phyloP scores from a whole-genome alignment of 1,140 invertebrate species.

The Cydia amplana region DNA sequence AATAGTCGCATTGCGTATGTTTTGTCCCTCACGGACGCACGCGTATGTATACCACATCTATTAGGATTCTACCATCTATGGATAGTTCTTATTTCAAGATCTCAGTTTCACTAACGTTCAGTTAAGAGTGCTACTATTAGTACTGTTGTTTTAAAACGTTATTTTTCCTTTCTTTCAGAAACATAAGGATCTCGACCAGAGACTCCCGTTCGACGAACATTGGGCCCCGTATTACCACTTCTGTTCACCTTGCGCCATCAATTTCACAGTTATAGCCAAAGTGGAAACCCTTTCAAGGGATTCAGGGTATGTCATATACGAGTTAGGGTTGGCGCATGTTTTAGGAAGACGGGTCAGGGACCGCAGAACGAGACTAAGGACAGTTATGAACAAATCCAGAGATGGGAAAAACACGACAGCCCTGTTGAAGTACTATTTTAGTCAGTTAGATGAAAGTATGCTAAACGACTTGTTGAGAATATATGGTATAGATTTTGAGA shows the following conservation, averaged over 20 bases:
- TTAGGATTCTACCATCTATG: no score
- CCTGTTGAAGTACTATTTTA: constrained; percentile 82
- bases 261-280: constrained; percentile 83
- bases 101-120: no score
- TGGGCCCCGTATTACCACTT: constrained; percentile 87
- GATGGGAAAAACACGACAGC: constrained; percentile 78
- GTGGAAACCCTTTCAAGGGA: constrained; percentile 87
- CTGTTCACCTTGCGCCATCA: constrained; percentile 87
- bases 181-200: constrained; percentile 61
- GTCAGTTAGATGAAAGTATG: constrained; percentile 81
- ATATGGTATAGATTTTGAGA: constrained; percentile 87
- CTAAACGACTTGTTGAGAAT: constrained; percentile 84
- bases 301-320: constrained; percentile 83
- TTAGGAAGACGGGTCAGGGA: constrained; percentile 78
- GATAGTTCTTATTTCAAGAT: no score
- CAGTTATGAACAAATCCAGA: constrained; percentile 79
- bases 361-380: constrained; percentile 75
- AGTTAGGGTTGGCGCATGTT: constrained; percentile 80
- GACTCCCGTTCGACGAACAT: constrained; percentile 83
- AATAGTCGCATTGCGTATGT: no score
- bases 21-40: no score
- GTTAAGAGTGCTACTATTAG: no score
- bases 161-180: constrained; percentile 44
- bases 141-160: no score
- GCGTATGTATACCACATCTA: no score